phyloP scores from a whole-genome alignment of 1,140 invertebrate species.

The Heliothis subflexa region DNA sequence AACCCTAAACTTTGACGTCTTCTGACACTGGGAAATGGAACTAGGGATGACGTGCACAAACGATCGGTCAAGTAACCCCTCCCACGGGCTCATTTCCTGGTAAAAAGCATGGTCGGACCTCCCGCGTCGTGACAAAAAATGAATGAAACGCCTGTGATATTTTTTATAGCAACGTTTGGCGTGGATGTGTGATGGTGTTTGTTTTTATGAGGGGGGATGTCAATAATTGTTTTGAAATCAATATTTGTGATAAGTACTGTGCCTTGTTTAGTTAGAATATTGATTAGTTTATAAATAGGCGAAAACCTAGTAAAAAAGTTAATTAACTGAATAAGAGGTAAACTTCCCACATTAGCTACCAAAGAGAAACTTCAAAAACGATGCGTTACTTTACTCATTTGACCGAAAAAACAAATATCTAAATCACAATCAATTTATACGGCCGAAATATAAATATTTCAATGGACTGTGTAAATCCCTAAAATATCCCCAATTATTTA shows the following conservation, averaged over 20 bases:
- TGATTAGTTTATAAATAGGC: too few relatives aligned
- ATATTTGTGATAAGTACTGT: too few relatives aligned
- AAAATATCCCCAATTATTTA: too few relatives aligned
- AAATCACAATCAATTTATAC: not conserved
- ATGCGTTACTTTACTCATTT: not conserved
- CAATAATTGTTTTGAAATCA: too few relatives aligned
- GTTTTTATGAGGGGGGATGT: not conserved
- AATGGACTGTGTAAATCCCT: too few relatives aligned
- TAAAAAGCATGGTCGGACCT: not conserved
- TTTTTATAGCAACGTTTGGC: constrained; percentile 38
- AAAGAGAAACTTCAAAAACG: not conserved
- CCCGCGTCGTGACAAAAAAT: not conserved
- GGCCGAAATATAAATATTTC: not conserved
- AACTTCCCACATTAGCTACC: not conserved
- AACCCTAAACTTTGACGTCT: constrained; percentile 14
- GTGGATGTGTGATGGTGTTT: not conserved
- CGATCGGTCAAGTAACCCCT: constrained; percentile 17
- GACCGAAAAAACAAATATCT: not conserved
- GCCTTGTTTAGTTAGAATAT: too few relatives aligned
- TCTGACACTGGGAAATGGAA: constrained; percentile 26
- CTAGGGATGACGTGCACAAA: constrained; percentile 21
- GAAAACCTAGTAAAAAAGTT: not conserved
- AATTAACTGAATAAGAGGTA: not conserved
- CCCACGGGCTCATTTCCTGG: constrained; percentile 4
- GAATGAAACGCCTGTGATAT: constrained; percentile 12